Evolutionary conservation across 1,140 invertebrate genomes (phyloP).

Genomic region (Tetraneura akinire): DNA sequence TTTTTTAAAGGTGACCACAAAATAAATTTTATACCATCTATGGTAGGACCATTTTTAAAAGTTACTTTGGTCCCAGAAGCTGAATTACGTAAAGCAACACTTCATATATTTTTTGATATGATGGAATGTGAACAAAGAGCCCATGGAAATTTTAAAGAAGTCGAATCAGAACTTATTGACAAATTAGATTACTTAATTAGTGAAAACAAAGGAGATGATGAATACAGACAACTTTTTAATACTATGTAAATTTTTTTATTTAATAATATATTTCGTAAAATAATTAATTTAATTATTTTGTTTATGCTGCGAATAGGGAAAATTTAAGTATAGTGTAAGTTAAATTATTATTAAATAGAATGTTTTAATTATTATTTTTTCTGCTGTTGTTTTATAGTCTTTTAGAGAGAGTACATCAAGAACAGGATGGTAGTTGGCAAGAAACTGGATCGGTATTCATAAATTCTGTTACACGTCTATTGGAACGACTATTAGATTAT

Average conservation of each 20-base stretch:
- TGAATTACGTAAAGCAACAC: conserved; percentile 83
- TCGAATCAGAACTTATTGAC: conserved; percentile 88
- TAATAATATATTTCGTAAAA: background rate
- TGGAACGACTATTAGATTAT: conserved; percentile 89
- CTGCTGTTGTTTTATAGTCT: conserved; percentile 64
- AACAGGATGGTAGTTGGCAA: conserved; percentile 77
- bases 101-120: conserved; percentile 96
- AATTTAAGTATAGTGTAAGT: conserved; percentile 89
- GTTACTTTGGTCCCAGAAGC: conserved; percentile 89
- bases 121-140: conserved; percentile 89
- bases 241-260: conserved; percentile 78
- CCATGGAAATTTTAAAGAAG: conserved; percentile 79
- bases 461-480: conserved; percentile 81
- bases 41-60: conserved; percentile 93
- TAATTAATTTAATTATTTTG: conserved; percentile 20
- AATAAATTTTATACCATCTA: conserved; percentile 85
- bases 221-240: conserved; percentile 87
- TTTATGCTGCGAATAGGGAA: conserved; percentile 67
- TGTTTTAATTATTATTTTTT: background rate
- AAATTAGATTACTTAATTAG: conserved; percentile 89
- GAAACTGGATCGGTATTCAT: conserved; percentile 90
- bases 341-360: conserved; percentile 41
- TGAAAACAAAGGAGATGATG: conserved; percentile 91
- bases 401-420: conserved; percentile 80
- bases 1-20: conserved; percentile 69